Conservation (phyloP, 2,888 invertebrate species). For the Trichopoda pennipes region DNA sequence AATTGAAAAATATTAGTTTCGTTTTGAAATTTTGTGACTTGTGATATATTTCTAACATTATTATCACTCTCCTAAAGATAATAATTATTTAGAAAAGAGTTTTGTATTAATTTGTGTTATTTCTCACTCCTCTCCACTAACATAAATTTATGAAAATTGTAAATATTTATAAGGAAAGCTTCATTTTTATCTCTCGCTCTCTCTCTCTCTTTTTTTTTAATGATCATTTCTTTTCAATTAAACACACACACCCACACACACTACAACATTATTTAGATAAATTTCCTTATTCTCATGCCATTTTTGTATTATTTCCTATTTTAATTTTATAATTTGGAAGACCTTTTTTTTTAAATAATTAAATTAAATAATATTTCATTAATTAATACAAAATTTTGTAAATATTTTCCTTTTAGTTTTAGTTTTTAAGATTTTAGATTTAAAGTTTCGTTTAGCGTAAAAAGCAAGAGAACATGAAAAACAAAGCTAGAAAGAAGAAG, state of each 20-base stretch:
- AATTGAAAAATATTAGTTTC: not conserved
- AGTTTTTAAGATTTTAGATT: constrained; percentile 17
- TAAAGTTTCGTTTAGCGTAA: constrained; percentile 52
- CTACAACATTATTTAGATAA: constrained; percentile 28
- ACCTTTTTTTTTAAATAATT: not conserved
- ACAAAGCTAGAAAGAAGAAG: not conserved
- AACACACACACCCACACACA: not conserved
- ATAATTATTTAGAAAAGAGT: constrained; percentile 17
- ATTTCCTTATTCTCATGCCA: constrained; percentile 2
- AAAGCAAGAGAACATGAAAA: constrained; percentile 17
- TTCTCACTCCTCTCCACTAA: too few relatives aligned
- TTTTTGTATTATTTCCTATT: constrained; percentile 19
- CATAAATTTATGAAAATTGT: constrained; percentile 22
- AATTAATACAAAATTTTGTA: constrained; percentile 39
- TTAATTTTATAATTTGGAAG: constrained; percentile 29
- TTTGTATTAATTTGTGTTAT: constrained; percentile 2
- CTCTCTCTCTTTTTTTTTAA: not conserved
- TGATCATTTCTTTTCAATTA: not conserved
- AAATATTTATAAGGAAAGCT: constrained; percentile 1
- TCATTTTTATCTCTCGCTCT: too few relatives aligned
- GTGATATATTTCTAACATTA: constrained; percentile 63
- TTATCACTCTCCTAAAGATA: constrained; percentile 24
- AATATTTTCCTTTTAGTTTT: constrained; percentile 47
- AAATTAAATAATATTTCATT: not conserved
- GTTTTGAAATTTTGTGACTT: constrained; percentile 60